A percentile compares a stretch with the other conserved stretches of the same genome.
These are phyloP conservation scores for Antigone vipio DNA, from an alignment of 2,113 vertebrate species.

Conservation along the genomic window DNA sequence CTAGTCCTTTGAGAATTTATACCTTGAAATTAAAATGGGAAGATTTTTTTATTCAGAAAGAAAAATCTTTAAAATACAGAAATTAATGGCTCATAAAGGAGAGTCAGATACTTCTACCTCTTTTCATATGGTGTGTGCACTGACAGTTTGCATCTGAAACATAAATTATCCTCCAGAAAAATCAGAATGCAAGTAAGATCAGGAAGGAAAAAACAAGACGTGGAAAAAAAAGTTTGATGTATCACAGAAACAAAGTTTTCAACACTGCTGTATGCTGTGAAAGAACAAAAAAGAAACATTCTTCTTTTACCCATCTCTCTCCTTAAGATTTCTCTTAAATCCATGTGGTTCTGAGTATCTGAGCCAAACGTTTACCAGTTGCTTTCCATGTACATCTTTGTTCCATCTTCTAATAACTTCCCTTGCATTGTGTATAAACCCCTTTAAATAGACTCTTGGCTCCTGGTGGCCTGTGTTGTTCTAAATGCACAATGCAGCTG, in stretches of 20 bases:
- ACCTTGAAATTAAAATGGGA: not conserved
- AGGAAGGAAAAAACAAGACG: not conserved
- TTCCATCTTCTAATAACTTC: slow-evolving; percentile 26
- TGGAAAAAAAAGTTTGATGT: not conserved
- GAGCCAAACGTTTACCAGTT: slow-evolving; percentile 18
- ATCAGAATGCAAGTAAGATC: not conserved
- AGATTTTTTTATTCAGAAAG: not conserved
- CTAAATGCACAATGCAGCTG: slow-evolving; percentile 43
- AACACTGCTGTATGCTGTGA: not conserved
- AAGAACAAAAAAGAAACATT: not conserved
- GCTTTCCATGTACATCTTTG: not conserved
- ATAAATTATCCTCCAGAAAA: not conserved
- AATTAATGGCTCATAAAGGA: not conserved
- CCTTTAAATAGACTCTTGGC: slow-evolving; percentile 29
- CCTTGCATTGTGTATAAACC: slow-evolving; percentile 1
- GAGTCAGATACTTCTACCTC: not conserved
- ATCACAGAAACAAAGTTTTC: not conserved
- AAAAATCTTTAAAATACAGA: not conserved
- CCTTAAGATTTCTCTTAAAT: not conserved
- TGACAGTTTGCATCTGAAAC: not conserved
- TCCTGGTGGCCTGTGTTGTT: slow-evolving; percentile 36
- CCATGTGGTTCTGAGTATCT: not conserved
- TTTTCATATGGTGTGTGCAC: not conserved
- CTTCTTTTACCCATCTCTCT: not conserved
- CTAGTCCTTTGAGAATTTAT: not conserved